Percentiles rank a stretch among this genome's conserved stretches.
Evolutionary conservation across 1,140 invertebrate species (phyloP).

Genomic region (Lepidotrigona ventralis): DNA sequence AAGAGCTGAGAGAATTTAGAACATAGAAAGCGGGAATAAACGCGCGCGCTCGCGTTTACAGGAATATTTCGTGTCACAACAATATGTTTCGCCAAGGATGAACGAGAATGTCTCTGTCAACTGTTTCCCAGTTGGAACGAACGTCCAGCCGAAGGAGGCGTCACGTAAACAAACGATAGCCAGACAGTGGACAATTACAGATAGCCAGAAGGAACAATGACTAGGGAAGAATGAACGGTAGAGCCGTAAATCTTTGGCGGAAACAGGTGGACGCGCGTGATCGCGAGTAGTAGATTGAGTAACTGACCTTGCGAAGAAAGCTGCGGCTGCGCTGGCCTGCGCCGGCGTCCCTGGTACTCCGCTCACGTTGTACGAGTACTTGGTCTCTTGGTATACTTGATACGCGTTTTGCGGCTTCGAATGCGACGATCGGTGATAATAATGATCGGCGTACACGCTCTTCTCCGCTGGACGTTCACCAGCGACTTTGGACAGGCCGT

Average conservation of each 20-base stretch:
- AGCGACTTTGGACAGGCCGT: slow-evolving; percentile 56
- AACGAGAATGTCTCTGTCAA: not conserved
- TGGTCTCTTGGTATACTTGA: slow-evolving; percentile 76
- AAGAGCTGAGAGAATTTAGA: not conserved
- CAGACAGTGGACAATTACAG: slow-evolving; percentile 40
- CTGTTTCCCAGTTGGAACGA: not conserved
- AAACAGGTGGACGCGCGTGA: slow-evolving; percentile 54
- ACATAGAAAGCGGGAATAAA: too few species aligned
- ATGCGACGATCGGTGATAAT: slow-evolving; percentile 71
- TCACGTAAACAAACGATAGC: slow-evolving; percentile 41
- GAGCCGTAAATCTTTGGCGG: slow-evolving; percentile 28
- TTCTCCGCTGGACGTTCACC: slow-evolving; percentile 66
- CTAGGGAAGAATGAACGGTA: slow-evolving; percentile 5
- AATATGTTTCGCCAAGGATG: not conserved
- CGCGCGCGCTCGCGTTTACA: not conserved
- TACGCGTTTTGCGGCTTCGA: slow-evolving; percentile 69
- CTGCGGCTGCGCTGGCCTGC: slow-evolving; percentile 78
- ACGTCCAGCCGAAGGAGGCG: slow-evolving; percentile 21
- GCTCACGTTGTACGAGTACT: slow-evolving; percentile 78
- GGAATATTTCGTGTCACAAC: not conserved
- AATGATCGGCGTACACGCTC: slow-evolving; percentile 70
- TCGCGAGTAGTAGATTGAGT: slow-evolving; percentile 47
- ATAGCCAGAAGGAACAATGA: slow-evolving; percentile 32
- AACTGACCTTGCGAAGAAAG: slow-evolving; percentile 79
- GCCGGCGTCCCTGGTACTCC: slow-evolving; percentile 76